Conservation (phyloP, 2,797 vertebrate species). For the Coendou prehensilis region DNA sequence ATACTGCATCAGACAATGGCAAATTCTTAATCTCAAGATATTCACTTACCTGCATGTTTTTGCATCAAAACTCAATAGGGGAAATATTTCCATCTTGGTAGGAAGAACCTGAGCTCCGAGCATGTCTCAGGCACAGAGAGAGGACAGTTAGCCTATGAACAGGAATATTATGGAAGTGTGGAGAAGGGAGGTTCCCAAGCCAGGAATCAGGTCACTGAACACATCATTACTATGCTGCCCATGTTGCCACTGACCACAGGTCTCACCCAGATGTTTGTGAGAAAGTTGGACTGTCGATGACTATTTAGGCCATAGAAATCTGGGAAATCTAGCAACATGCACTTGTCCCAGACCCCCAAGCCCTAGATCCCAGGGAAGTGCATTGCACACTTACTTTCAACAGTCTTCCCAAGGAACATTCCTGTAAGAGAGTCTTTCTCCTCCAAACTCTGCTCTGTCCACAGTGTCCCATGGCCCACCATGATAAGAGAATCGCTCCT, state of each 20-base stretch:
- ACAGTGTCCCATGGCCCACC: background rate
- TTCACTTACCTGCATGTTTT: background rate
- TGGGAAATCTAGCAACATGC: background rate
- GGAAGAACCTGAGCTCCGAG: background rate
- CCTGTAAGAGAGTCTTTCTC: background rate
- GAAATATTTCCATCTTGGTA: background rate
- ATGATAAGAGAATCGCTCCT: background rate
- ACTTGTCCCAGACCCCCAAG: background rate
- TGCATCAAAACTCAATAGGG: background rate
- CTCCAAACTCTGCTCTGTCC: background rate
- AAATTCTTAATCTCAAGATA: background rate
- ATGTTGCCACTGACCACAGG: background rate
- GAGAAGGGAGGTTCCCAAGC: background rate
- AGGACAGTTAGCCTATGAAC: background rate
- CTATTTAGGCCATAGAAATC: background rate
- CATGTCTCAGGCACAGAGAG: background rate
- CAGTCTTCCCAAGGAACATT: background rate
- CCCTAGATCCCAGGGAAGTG: background rate
- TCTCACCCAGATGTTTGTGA: background rate
- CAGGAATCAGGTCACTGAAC: fast-evolving
- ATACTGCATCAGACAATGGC: background rate
- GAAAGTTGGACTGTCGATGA: background rate
- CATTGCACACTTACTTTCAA: background rate
- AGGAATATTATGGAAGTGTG: background rate
- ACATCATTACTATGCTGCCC: background rate